Conservation (phyloP, 1,140 invertebrate species). For the Ips nitidus region DNA sequence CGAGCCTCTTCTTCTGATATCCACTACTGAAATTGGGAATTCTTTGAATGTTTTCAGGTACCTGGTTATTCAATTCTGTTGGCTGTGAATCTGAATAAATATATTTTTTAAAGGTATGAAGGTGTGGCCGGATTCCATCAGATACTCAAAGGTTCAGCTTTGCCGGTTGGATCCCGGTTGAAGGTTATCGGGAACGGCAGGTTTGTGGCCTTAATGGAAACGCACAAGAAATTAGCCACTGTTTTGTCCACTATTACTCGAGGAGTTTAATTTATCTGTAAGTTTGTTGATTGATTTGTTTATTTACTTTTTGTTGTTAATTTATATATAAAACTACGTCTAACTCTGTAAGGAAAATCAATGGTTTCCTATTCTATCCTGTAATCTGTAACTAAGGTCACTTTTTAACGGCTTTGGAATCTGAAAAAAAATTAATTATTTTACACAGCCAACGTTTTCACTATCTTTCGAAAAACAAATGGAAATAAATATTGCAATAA, state of each 20-base stretch:
- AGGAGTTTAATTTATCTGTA: not conserved
- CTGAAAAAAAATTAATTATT: no score
- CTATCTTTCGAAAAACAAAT: no score
- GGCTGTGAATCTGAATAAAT: conserved; percentile 7
- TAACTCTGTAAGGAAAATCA: not conserved
- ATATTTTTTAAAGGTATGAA: conserved; percentile 22
- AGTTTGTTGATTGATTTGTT: conserved; percentile 8
- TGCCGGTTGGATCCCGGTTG: conserved; percentile 6
- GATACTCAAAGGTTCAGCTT: conserved; percentile 13
- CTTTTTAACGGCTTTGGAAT: no score
- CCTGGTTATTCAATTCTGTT: not conserved
- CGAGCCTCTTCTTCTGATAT: conserved; percentile 12
- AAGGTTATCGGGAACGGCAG: conserved; percentile 1
- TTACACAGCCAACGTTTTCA: no score
- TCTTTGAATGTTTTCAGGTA: conserved; percentile 21
- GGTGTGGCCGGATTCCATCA: conserved; percentile 22
- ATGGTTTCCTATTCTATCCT: not conserved
- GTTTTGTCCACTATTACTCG: conserved; percentile 14
- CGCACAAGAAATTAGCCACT: not conserved
- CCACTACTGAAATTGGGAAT: conserved; percentile 8
- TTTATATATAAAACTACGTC: not conserved
- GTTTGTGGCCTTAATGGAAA: conserved; percentile 10
- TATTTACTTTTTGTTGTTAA: conserved; percentile 2
- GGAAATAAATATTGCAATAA: no score
- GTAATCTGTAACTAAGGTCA: no score